Evolutionary conservation across 2,888 invertebrate genomes (phyloP), one percentile per base, ranked within the genome.

Genomic region (Pammene aurita): DNA sequence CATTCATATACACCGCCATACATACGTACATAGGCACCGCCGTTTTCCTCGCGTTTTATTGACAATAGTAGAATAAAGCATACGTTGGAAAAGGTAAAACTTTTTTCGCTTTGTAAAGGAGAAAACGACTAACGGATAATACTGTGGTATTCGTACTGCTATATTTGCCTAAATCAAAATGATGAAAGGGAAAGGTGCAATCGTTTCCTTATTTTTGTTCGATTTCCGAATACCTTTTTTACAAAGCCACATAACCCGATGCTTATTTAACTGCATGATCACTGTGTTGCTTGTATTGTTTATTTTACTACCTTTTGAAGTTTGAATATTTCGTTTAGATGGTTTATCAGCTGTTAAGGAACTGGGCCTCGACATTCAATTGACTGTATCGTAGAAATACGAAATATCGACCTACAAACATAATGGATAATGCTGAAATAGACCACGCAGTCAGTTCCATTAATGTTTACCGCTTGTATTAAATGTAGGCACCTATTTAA

Each of bases 141-240:
- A 57, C 56, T 41, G 62, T 41, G 10, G 55, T 54, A 54, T 34
- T 54, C 54, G 50, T 9, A 18, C 67, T 26, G 46, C 46, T 67
- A 42, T 71, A 71, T 74, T 74, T 72, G 65, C 72, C 71, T 73
- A 73, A 74, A 74, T 74, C 73, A 74, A 71, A 74, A 66, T 71
- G 69, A 71, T 72, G 73, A 73, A 73, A 70, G 66, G 70, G 67
- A 71, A 71, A 72, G 66, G 71, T 70, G 68, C 73, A 71, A 72
- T 71, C 70, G 52, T 71, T 72, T 68, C 71, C 72, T 60, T 71
- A 72, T 72, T 72, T 73, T 74, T 71, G 57, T 72, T 71, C 72
- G 66, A 69, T 72, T 72, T 67, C 71, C 73, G 57, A 61, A 52
- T 62, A 66, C 60, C 69, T 57, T 70, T n/a, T 44, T 63, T 64